These are phyloP conservation scores for Drosophila greeni DNA, from an alignment of 2,888 invertebrate genomes.

Conservation along the genomic window DNA sequence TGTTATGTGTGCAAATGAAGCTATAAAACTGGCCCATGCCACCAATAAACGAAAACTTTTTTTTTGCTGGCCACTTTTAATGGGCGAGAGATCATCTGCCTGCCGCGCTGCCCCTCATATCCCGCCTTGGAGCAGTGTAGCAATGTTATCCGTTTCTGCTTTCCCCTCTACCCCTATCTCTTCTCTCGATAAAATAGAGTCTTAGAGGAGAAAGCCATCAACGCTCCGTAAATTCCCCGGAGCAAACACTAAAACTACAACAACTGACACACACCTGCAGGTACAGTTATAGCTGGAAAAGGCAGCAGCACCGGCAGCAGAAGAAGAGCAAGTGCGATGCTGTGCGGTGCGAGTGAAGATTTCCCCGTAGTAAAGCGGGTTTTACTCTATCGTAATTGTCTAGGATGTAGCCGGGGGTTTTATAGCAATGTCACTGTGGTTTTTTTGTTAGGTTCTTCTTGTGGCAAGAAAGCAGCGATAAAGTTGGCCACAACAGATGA, in stretches of 20 bases:
- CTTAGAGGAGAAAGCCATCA: constrained; percentile 68
- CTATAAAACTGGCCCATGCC: constrained; percentile 68
- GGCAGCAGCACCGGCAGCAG: constrained; percentile 6
- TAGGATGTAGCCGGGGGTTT: constrained; percentile 32
- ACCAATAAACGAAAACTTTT: constrained; percentile 53
- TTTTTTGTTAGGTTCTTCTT: constrained; percentile 13
- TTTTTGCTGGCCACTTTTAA: constrained; percentile 57
- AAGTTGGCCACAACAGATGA: constrained; percentile 26
- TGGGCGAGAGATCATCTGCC: constrained; percentile 32
- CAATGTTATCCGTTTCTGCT: constrained; percentile 16
- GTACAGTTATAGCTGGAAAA: constrained; percentile 34
- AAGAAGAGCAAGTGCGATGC: constrained; percentile 29
- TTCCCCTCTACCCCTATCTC: neutral
- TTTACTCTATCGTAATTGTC: constrained; percentile 39
- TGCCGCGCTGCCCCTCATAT: neutral
- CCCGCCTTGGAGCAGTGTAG: constrained; percentile 16
- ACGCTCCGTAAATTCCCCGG: constrained; percentile 63
- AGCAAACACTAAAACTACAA: constrained; percentile 54
- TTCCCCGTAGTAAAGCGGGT: constrained; percentile 61
- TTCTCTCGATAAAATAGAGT: constrained; percentile 18
- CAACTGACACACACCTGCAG: constrained; percentile 27
- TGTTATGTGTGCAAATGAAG: constrained; percentile 60
- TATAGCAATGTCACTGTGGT: constrained; percentile 39
- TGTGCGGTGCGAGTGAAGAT: constrained; percentile 41
- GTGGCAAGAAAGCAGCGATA: constrained; percentile 17